Conservation (phyloP, 2,113 vertebrate genomes). For the Acanthisitta chloris region DNA sequence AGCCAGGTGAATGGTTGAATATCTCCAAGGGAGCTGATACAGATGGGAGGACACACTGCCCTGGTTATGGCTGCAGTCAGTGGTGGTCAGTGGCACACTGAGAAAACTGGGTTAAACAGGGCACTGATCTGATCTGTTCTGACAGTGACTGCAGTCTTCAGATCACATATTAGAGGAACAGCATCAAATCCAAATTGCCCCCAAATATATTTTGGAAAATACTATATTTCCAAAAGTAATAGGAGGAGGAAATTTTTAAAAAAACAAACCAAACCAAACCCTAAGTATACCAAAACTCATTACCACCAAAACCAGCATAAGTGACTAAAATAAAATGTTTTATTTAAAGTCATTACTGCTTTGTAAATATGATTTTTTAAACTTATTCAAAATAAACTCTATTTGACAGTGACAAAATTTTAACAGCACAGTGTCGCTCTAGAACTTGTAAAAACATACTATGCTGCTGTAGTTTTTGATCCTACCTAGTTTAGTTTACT, state of each 20-base stretch:
- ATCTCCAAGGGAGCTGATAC: neutral
- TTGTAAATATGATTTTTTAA: neutral
- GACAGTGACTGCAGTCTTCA: neutral
- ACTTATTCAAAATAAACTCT: neutral
- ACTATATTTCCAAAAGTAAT: neutral
- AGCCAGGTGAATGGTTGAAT: neutral
- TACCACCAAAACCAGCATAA: neutral
- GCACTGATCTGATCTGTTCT: neutral
- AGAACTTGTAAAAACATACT: neutral
- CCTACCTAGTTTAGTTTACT: neutral
- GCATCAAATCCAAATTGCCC: neutral
- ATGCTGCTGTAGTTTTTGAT: neutral
- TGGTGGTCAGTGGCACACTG: neutral
- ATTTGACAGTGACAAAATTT: neutral
- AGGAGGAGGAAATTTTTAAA: neutral
- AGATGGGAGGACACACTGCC: neutral
- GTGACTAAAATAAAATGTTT: neutral
- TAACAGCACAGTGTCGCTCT: neutral
- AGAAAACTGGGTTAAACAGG: conserved; percentile 5
- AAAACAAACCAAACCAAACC: neutral
- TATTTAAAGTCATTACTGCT: neutral
- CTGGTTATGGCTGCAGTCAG: accelerated
- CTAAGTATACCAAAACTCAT: neutral
- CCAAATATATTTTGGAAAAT: neutral
- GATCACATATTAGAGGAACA: neutral